Evolutionary conservation across 1,140 invertebrate species (phyloP).

Genomic region (Bombus haemorrhoidalis): DNA sequence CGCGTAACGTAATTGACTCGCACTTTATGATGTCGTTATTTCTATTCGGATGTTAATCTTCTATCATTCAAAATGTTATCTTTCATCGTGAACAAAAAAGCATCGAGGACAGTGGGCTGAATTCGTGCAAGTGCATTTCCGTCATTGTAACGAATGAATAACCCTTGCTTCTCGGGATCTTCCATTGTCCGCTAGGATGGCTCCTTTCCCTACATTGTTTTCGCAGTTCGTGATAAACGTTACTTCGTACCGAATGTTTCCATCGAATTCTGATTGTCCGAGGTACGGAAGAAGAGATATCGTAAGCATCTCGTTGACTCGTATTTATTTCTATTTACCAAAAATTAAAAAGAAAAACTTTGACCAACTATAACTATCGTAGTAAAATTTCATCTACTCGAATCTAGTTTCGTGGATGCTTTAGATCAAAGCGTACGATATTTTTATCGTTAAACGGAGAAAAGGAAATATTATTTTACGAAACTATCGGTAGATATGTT

Average conservation of each 20-base stretch:
- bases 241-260: background rate
- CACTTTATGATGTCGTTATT: background rate
- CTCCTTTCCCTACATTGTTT: background rate
- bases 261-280: background rate
- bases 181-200: background rate
- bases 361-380: background rate
- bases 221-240: background rate
- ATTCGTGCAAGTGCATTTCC: background rate
- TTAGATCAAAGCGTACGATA: too few relatives aligned
- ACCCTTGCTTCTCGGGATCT: background rate
- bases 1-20: too few relatives aligned
- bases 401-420: background rate
- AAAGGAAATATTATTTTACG: too few relatives aligned
- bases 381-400: background rate
- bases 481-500: too few relatives aligned
- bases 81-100: background rate
- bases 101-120: too few relatives aligned
- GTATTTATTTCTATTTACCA: background rate
- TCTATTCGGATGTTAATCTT: background rate
- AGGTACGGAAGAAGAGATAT: background rate
- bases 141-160: background rate
- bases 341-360: background rate
- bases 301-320: background rate
- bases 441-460: too few relatives aligned
- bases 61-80: background rate